Percentiles rank a stretch among this genome's conserved stretches.
These are phyloP conservation scores for Phenganax marumi DNA, from an alignment of 92 coral and sea anemone species.

Conservation along the genomic window DNA sequence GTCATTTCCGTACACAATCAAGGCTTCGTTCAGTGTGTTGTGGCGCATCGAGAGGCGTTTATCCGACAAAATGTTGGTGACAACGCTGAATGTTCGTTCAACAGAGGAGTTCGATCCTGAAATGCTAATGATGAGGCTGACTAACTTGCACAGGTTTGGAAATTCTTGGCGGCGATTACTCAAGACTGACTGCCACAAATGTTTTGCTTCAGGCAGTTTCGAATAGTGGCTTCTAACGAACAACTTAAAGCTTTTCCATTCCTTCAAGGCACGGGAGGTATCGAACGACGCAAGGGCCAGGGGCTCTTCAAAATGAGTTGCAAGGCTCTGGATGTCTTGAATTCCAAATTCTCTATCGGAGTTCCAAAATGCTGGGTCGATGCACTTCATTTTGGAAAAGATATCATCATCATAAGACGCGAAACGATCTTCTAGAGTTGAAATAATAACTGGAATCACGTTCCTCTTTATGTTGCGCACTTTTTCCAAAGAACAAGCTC, in stretches of 20 bases:
- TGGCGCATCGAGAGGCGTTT: conserved; percentile 20
- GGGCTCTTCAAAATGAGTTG: conserved; percentile 31
- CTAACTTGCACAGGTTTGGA: conserved; percentile 27
- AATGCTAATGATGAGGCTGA: conserved; percentile 13
- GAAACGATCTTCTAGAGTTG: conserved; percentile 39
- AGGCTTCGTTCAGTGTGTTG: conserved; percentile 18
- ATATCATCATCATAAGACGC: conserved; percentile 25
- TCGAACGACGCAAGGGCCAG: conserved; percentile 28
- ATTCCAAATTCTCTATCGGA: conserved; percentile 19
- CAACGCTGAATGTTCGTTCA: conserved; percentile 10
- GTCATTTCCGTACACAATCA: conserved; percentile 1
- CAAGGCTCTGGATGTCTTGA: conserved; percentile 31
- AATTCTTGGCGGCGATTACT: conserved; percentile 10
- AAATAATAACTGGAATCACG: conserved; percentile 49
- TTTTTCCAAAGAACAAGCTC: conserved; percentile 31
- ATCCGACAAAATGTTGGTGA: conserved; percentile 19
- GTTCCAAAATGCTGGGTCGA: conserved; percentile 47
- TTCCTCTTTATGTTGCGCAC: conserved; percentile 30
- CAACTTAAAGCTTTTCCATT: conserved; percentile 39
- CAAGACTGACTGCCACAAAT: conserved; percentile 4
- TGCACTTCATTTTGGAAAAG: conserved; percentile 44
- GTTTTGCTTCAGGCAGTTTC: conserved; percentile 13
- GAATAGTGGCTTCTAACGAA: conserved; percentile 32
- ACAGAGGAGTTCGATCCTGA: conserved; percentile 17
- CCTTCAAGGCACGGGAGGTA: conserved; percentile 20